A percentile compares a stretch with the other conserved stretches of the same genome.
Evolutionary conservation across 2,113 vertebrate species (phyloP).

Genomic region (Hippocampus comes): DNA sequence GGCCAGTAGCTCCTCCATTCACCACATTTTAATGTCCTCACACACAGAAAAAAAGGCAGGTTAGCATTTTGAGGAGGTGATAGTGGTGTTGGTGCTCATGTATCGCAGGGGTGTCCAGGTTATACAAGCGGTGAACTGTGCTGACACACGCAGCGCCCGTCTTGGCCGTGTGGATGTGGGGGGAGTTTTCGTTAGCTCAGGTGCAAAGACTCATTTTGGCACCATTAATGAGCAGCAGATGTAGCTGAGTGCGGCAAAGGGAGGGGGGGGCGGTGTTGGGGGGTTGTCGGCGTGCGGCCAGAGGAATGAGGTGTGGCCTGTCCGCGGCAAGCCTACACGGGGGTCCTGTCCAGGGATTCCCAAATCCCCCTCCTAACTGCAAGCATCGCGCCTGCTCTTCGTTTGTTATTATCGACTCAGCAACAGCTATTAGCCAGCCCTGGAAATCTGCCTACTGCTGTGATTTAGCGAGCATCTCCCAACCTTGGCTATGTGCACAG

Average conservation of each 20-base stretch:
- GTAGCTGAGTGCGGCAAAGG: conserved; percentile 50
- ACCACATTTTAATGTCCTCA: conserved; percentile 72
- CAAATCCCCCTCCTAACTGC: conserved; percentile 43
- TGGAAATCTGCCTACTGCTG: conserved; percentile 50
- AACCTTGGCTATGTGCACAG: conserved; percentile 22
- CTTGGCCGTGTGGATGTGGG: conserved; percentile 37
- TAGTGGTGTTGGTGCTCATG: not conserved
- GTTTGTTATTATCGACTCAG: conserved; percentile 67
- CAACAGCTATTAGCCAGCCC: conserved; percentile 65
- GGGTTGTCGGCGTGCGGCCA: not conserved
- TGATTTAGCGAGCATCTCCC: conserved; percentile 42
- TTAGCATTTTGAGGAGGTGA: not conserved
- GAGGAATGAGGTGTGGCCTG: conserved; percentile 52
- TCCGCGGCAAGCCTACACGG: conserved; percentile 48
- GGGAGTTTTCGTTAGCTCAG: conserved; percentile 69
- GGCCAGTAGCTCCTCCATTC: conserved; percentile 81
- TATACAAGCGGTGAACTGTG: conserved; percentile 34
- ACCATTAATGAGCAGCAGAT: conserved; percentile 74
- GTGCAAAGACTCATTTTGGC: conserved; percentile 70
- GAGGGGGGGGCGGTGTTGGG: not conserved
- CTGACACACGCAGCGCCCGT: conserved; percentile 35
- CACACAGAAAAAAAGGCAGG: conserved; percentile 31
- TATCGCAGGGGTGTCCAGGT: not conserved
- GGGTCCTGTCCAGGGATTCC: conserved; percentile 61
- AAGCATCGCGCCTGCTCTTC: conserved; percentile 44